Base-by-base conservation (phyloP, 1,140 invertebrate genomes). In the Spodoptera frugiperda region DNA sequence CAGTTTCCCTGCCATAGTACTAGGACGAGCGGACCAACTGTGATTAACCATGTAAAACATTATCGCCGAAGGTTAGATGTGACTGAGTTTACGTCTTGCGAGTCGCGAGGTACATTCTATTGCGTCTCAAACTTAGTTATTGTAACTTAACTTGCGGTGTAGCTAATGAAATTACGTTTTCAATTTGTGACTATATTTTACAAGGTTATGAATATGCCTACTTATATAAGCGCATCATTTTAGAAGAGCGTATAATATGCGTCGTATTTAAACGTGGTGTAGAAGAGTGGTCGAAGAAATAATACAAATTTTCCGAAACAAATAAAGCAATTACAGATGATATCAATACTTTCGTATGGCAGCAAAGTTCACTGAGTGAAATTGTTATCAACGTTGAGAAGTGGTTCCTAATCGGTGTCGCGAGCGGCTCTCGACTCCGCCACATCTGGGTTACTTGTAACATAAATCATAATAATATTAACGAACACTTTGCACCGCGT, bases 391-490 rank as follows among this genome's bases (percentile, higher is more conserved):
- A 72, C 48, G 70, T 84, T 61, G 77, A 65, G 78, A 79, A 82
- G 80, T 81, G 80, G 53, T 79, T 57, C 78, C 79, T 83, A 89
- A 89, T 89, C 84, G 82, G 83, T 88, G 87, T 89, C 85, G 80
- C 84, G 88, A 87, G 78, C 83, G 76, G 48, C 70, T 82, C 79
- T 81, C 78, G 76, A 39, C 25, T 55, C 76, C 74, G 74, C 76
- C 74, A 76, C 76, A 90, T 87, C 78, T 92, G 82, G 89, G 91
- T 90, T 90, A 89, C 84, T 85, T 87, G 85, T 83, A 79, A 79
- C 83, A 89, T 92, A 89, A 91, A 91, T 91, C 89, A 90, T 89
- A 91, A 89, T 91, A 84, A 84, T 84, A 83, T 82, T 86, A 89
- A 92, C 83, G 81, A 86, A 79, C 78, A 82, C 63, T 83, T 83